phyloP scores from a whole-genome alignment of 2,888 invertebrate species.

The Hirtodrosophila trivittata region DNA sequence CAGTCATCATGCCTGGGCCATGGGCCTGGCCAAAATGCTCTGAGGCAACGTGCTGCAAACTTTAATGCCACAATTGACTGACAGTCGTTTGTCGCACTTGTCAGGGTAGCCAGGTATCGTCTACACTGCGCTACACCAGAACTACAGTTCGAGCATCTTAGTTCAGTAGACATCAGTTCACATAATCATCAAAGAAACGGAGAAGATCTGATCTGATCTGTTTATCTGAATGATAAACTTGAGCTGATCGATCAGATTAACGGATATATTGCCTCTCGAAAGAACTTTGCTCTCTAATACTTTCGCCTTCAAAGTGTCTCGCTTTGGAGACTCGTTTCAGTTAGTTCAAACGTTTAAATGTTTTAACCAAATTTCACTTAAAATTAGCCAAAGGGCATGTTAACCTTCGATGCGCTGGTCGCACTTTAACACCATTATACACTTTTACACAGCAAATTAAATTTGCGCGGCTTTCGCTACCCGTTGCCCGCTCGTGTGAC shows the following conservation, averaged over 20 bases:
- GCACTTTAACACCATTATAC: constrained; percentile 54
- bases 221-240: too few relatives aligned
- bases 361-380: constrained; percentile 32
- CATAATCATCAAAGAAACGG: too few relatives aligned
- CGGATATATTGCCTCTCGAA: too few relatives aligned
- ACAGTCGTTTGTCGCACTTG: constrained; percentile 66
- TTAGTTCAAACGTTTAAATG: constrained; percentile 26
- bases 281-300: too few relatives aligned
- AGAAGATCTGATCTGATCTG: too few relatives aligned
- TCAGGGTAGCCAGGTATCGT: constrained; percentile 15
- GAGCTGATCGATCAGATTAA: too few relatives aligned
- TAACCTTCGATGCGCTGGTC: constrained; percentile 35
- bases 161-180: background rate
- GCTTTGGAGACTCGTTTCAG: constrained; percentile 15
- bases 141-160: constrained; percentile 25
- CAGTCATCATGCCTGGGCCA: constrained; percentile 6
- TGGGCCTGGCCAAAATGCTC: constrained; percentile 40
- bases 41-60: constrained; percentile 39
- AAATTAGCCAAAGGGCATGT: constrained; percentile 40
- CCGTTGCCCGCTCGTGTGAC: constrained; percentile 42
- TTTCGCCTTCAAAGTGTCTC: too few relatives aligned
- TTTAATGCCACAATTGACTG: constrained; percentile 68
- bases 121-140: constrained; percentile 13
- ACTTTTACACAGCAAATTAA: constrained; percentile 64
- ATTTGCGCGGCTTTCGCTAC: constrained; percentile 53